Conservation (phyloP, 2,113 vertebrate species). For the Macaca mulatta region DNA sequence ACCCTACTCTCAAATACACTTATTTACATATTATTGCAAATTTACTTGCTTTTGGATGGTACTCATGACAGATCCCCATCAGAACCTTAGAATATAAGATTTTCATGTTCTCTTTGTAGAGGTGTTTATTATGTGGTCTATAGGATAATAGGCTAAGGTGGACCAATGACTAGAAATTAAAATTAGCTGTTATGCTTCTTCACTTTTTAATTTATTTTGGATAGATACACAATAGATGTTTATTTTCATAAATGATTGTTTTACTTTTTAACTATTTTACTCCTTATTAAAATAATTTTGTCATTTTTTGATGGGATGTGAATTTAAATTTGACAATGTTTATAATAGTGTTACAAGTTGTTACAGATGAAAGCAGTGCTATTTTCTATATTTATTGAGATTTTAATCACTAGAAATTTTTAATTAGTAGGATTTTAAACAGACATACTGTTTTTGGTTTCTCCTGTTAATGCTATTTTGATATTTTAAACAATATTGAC, state of each 20-base stretch:
- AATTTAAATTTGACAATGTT: neutral
- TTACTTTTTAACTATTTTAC: neutral
- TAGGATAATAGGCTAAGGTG: neutral
- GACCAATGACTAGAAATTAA: neutral
- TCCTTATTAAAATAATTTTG: conserved; percentile 18
- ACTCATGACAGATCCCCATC: neutral
- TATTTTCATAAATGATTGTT: neutral
- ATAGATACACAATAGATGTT: neutral
- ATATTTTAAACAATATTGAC: neutral
- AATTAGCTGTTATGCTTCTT: neutral
- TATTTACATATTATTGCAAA: neutral
- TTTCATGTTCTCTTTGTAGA: neutral
- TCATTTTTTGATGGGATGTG: neutral
- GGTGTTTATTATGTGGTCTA: neutral
- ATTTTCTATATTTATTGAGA: neutral
- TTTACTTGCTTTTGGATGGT: neutral
- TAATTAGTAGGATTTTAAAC: conserved; percentile 27
- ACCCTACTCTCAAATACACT: neutral
- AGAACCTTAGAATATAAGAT: neutral
- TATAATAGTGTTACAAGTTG: neutral
- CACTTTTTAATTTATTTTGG: neutral
- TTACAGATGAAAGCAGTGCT: neutral
- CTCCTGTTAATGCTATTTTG: neutral
- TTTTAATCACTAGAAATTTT: neutral
- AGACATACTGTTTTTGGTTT: neutral